phyloP scores from a whole-genome alignment of 2,888 invertebrate species.

The Troides oblongomaculatus region DNA sequence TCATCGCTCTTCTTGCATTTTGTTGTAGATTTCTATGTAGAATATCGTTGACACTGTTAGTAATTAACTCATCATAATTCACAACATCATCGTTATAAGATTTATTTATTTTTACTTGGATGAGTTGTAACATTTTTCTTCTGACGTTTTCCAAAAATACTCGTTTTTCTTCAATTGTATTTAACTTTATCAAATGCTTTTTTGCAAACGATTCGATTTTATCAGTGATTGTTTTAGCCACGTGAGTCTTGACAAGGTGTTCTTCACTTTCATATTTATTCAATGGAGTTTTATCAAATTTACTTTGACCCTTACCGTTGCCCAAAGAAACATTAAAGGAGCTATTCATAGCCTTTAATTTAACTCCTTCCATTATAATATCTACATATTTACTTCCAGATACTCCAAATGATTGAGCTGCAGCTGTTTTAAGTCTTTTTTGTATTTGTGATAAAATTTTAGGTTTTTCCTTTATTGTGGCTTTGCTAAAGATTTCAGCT shows the following conservation, averaged over 20 bases:
- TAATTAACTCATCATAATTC: conserved; percentile 39
- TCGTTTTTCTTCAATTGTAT: conserved; percentile 40
- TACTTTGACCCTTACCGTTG: conserved; percentile 5
- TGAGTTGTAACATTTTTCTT: conserved; percentile 34
- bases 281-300: conserved; percentile 8
- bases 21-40: conserved; percentile 14
- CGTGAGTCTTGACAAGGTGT: conserved; percentile 13
- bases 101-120: conserved; percentile 37
- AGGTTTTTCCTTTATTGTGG: conserved; percentile 25
- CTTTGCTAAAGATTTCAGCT: conserved; percentile 22
- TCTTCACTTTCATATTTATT: conserved; percentile 11
- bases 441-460: conserved; percentile 31
- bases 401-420: conserved; percentile 41
- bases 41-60: conserved; percentile 22
- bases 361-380: conserved; percentile 56
- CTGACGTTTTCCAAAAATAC: conserved; percentile 41
- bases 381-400: conserved; percentile 49
- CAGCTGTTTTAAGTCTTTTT: conserved; percentile 31
- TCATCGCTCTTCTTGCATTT: conserved; percentile 17
- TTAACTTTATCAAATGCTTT: conserved; percentile 37
- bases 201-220: conserved; percentile 46
- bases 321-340: conserved; percentile 35
- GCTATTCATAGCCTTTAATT: conserved; percentile 36
- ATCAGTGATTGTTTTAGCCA: conserved; percentile 39
- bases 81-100: conserved; percentile 35